phyloP scores from a whole-genome alignment of 1,140 invertebrate genomes.

The Halictus rubicundus region DNA sequence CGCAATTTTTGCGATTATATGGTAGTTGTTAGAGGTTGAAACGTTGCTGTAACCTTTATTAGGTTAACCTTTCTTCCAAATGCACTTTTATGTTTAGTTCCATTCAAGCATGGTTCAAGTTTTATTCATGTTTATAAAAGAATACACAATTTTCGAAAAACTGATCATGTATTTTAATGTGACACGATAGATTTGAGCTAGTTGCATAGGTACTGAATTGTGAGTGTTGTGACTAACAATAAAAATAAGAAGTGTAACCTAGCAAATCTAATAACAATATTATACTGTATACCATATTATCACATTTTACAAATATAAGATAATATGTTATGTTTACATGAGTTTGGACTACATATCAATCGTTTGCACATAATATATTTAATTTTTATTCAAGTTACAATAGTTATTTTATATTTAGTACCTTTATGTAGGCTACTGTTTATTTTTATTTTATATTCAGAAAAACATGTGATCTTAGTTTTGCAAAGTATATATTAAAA shows the following conservation, averaged over 20 bases:
- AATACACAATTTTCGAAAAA: not conserved
- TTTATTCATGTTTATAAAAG: not conserved
- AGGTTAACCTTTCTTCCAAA: slow-evolving; percentile 33
- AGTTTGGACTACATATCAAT: not conserved
- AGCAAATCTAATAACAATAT: not conserved
- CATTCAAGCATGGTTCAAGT: not conserved
- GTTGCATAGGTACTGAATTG: not conserved
- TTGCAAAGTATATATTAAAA: not conserved
- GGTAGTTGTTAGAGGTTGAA: not conserved
- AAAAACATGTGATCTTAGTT: not conserved
- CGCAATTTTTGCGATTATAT: not conserved
- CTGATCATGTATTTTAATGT: not conserved
- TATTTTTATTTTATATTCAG: not conserved
- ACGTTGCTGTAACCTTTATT: slow-evolving; percentile 29
- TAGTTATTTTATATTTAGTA: not conserved
- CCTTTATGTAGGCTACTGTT: not conserved
- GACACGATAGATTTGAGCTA: not conserved
- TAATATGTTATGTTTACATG: not conserved
- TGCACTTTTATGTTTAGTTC: slow-evolving; percentile 1
- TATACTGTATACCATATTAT: not conserved
- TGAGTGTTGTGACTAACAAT: not conserved
- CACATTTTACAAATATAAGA: not conserved
- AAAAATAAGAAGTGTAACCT: not conserved
- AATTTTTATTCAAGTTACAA: not conserved
- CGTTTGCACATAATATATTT: not conserved